phyloP scores from a whole-genome alignment of 2,113 vertebrate genomes.

The Thomomys bottae region DNA sequence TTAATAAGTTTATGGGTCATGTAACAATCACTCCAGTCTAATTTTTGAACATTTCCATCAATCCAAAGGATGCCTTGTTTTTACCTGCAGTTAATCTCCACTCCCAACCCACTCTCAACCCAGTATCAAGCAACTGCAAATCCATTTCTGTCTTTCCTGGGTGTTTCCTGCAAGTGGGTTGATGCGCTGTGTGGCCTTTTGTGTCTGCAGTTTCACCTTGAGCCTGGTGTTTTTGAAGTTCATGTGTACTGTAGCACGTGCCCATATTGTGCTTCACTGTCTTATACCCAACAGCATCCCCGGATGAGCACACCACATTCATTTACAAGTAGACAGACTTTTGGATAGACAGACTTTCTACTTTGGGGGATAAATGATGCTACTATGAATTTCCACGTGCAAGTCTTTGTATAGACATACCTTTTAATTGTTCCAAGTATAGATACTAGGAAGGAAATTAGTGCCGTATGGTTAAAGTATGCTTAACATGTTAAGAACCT shows the following conservation, averaged over 20 bases:
- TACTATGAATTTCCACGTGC: neutral
- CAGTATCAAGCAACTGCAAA: no score
- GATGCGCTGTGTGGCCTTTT: neutral
- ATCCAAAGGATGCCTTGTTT: neutral
- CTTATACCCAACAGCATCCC: neutral
- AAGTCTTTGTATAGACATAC: neutral
- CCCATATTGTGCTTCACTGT: neutral
- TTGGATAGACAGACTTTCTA: neutral
- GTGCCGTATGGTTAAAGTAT: neutral
- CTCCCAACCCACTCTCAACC: neutral
- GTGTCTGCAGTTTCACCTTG: no score
- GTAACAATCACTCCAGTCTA: neutral
- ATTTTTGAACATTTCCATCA: neutral
- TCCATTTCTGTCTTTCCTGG: neutral
- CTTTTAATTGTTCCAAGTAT: conserved; percentile 26
- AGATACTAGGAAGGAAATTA: neutral
- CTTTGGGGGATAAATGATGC: neutral
- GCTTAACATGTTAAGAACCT: conserved; percentile 28
- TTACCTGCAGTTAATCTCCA: neutral
- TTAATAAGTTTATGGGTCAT: neutral
- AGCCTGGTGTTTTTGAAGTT: no score
- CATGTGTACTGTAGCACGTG: neutral
- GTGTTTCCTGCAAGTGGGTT: neutral
- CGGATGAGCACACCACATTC: neutral
- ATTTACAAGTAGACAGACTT: neutral